A percentile compares a stretch with the other conserved stretches of the same genome.
phyloP scores from a whole-genome alignment of 2,888 invertebrate species.

The Globia sparganii region DNA sequence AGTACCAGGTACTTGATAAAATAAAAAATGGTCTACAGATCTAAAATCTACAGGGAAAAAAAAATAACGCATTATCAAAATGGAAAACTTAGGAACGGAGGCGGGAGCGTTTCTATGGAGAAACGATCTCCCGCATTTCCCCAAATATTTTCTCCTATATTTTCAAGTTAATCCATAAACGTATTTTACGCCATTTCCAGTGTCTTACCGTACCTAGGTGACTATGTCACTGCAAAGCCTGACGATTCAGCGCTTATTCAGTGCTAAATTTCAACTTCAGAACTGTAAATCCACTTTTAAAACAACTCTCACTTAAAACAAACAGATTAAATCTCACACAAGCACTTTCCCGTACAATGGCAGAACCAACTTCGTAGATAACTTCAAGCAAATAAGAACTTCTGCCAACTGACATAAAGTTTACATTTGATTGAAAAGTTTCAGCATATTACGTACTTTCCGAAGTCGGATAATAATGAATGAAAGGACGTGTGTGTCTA shows the following conservation, averaged over 20 bases:
- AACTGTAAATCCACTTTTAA: slow-evolving; percentile 5
- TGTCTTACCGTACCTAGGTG: background rate
- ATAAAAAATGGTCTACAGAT: too few relatives aligned
- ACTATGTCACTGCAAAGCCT: background rate
- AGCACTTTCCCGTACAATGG: slow-evolving; percentile 4
- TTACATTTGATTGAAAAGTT: slow-evolving; percentile 44
- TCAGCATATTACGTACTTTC: slow-evolving; percentile 9
- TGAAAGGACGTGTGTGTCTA: slow-evolving; percentile 19
- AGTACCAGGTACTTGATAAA: too few relatives aligned
- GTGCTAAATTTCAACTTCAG: background rate
- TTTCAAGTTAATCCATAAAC: too few relatives aligned
- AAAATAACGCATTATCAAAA: too few relatives aligned
- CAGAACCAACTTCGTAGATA: slow-evolving; percentile 36
- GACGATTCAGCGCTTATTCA: background rate
- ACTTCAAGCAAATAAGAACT: slow-evolving; percentile 44
- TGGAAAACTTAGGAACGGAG: too few relatives aligned
- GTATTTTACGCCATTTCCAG: background rate
- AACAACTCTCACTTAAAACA: slow-evolving; percentile 25
- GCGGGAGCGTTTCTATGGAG: too few relatives aligned
- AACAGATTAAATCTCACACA: slow-evolving; percentile 37
- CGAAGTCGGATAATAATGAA: slow-evolving; percentile 7
- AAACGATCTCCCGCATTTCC: too few relatives aligned
- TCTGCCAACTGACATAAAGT: slow-evolving; percentile 20
- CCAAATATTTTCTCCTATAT: background rate
- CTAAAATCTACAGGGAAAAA: too few relatives aligned